Evolutionary conservation across 2,888 invertebrate species (phyloP).

Genomic region (Euplagia quadripunctaria): DNA sequence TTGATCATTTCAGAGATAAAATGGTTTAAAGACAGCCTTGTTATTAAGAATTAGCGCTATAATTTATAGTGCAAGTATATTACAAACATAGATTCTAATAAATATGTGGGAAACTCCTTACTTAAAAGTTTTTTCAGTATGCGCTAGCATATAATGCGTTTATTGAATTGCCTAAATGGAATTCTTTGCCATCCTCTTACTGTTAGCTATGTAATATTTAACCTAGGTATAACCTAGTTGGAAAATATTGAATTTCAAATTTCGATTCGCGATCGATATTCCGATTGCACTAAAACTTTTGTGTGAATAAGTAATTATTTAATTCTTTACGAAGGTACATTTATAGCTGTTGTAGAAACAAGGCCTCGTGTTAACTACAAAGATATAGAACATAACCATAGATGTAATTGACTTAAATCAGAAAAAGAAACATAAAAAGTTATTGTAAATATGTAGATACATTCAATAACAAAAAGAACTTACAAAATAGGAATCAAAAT

Average conservation of each 20-base stretch:
- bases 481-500: slow-evolving; percentile 36
- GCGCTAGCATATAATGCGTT: background rate
- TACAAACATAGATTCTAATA: background rate
- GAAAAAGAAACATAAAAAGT: background rate
- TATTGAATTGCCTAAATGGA: background rate
- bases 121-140: background rate
- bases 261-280: no score
- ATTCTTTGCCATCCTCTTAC: background rate
- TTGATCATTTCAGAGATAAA: slow-evolving; percentile 65
- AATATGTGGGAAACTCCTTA: background rate
- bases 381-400: background rate
- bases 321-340: no score
- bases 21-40: background rate
- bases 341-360: no score
- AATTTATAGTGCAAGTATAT: background rate
- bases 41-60: slow-evolving; percentile 8
- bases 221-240: no score
- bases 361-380: background rate
- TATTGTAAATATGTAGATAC: background rate
- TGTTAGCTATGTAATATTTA: background rate
- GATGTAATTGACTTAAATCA: no score
- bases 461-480: background rate
- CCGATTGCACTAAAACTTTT: no score
- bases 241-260: no score
- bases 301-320: no score